Evolutionary conservation across 2,797 vertebrate genomes (phyloP).

Genomic region (Ataeniobius toweri): DNA sequence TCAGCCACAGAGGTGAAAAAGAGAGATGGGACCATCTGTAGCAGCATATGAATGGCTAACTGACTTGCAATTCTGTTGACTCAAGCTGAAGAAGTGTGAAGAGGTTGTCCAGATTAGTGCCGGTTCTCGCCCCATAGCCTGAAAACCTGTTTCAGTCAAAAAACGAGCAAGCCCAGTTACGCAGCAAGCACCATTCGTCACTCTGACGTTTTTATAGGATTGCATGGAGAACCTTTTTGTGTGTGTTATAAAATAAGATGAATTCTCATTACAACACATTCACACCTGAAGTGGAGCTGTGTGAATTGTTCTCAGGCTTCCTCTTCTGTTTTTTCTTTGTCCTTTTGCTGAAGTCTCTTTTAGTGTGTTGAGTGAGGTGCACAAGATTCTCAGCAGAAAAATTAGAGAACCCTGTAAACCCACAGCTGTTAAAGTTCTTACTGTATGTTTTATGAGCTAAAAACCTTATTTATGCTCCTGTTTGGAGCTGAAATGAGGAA

Average conservation of each 20-base stretch:
- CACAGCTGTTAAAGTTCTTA: conserved; percentile 13
- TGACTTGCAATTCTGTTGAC: conserved; percentile 70
- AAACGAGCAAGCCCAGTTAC: conserved; percentile 60
- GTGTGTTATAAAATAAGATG: conserved; percentile 50
- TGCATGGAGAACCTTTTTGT: conserved; percentile 37
- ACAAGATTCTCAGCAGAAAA: conserved; percentile 9
- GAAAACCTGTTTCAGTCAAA: conserved; percentile 61
- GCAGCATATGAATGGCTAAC: conserved; percentile 78
- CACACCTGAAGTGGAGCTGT: conserved; percentile 36
- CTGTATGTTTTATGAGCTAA: conserved; percentile 11
- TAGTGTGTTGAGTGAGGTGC: conserved; percentile 8
- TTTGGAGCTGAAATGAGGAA: background rate
- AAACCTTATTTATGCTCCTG: conserved; percentile 4
- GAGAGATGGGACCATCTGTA: conserved; percentile 75
- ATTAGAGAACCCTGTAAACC: background rate
- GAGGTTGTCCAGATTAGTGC: conserved; percentile 76
- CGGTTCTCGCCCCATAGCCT: conserved; percentile 48
- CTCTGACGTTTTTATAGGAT: conserved; percentile 65
- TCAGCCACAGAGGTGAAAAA: conserved; percentile 72
- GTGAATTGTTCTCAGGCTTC: conserved; percentile 29
- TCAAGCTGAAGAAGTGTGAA: conserved; percentile 75
- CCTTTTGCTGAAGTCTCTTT: conserved; percentile 23
- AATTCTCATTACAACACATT: conserved; percentile 53
- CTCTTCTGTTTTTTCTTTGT: background rate
- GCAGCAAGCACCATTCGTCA: conserved; percentile 62